Percentiles rank a stretch among this genome's conserved stretches.
Evolutionary conservation across 1,140 invertebrate genomes (phyloP).

Genomic region (Aleiodes sp.): DNA sequence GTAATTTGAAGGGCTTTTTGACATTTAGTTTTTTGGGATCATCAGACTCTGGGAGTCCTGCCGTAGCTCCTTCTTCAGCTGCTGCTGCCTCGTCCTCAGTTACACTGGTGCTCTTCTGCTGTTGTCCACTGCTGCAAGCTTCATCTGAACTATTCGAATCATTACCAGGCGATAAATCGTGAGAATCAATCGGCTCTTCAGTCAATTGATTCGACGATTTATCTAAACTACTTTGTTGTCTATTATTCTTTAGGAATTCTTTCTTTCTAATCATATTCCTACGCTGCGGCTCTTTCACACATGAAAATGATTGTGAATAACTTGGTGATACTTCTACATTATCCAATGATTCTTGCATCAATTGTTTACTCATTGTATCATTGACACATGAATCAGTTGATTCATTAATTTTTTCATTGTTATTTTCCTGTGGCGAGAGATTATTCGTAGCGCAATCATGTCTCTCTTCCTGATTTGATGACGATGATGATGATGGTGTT

Average conservation of each 20-base stretch:
- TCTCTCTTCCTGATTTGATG: slow-evolving; percentile 1
- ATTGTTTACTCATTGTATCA: slow-evolving; percentile 31
- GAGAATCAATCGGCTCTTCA: neutral
- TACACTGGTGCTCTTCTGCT: neutral
- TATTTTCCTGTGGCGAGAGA: neutral
- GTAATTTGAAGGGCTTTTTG: slow-evolving; percentile 44
- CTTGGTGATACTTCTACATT: slow-evolving; percentile 26
- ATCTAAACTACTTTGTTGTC: slow-evolving; percentile 27
- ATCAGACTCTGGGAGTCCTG: neutral
- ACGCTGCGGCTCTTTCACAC: slow-evolving; percentile 12
- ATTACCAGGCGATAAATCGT: neutral
- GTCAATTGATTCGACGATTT: slow-evolving; percentile 4
- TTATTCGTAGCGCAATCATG: neutral
- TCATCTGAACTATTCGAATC: slow-evolving; percentile 15
- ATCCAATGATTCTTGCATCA: slow-evolving; percentile 26
- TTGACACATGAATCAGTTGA: slow-evolving; percentile 25
- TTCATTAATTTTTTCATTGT: neutral
- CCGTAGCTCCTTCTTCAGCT: neutral
- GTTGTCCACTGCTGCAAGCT: neutral
- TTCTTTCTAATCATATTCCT: slow-evolving; percentile 38
- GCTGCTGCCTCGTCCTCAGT: slow-evolving; percentile 19
- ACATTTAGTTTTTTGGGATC: neutral
- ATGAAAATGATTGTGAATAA: slow-evolving; percentile 28
- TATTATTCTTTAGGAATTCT: slow-evolving; percentile 35
- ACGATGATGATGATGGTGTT: neutral